Conservation (phyloP, 2,888 invertebrate species). For the Ecdyonurus torrentis region DNA sequence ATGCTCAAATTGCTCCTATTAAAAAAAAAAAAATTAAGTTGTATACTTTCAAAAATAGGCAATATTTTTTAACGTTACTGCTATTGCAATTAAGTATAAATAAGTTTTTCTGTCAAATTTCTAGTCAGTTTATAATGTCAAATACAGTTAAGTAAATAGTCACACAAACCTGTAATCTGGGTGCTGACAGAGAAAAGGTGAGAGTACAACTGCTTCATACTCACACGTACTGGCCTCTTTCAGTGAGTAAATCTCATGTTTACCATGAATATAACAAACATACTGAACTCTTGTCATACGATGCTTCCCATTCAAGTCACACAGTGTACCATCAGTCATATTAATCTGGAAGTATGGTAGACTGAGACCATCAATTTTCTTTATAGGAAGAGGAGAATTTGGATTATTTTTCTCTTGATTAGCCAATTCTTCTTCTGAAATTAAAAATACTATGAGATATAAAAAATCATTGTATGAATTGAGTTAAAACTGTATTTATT, state of each 20-base stretch:
- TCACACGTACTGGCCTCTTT: conserved; percentile 90
- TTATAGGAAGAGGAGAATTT: conserved; percentile 26
- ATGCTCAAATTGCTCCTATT: too few relatives aligned
- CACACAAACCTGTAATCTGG: conserved; percentile 54
- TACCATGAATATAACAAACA: conserved; percentile 75
- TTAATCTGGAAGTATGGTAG: conserved; percentile 77
- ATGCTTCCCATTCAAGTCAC: conserved; percentile 77
- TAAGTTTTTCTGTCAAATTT: too few relatives aligned
- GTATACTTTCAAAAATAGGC: conserved; percentile 2
- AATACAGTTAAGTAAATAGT: not conserved
- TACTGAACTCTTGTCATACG: conserved; percentile 68
- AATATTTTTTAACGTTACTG: too few relatives aligned
- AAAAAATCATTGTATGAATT: too few relatives aligned
- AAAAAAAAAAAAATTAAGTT: conserved; percentile 1
- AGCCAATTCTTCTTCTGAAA: conserved; percentile 27
- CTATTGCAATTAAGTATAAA: too few relatives aligned
- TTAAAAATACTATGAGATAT: too few relatives aligned
- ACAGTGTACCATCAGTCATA: conserved; percentile 78
- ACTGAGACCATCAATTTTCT: conserved; percentile 73
- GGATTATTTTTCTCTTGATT: conserved; percentile 11
- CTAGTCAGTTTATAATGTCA: not conserved
- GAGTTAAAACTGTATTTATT: too few relatives aligned
- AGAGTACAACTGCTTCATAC: conserved; percentile 82
- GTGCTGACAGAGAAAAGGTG: conserved; percentile 73
- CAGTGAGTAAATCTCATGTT: conserved; percentile 81